A percentile compares a stretch with the other conserved stretches of the same genome.
phyloP scores from a whole-genome alignment of 2,888 invertebrate genomes.

The Lasioglossum villosulum region DNA sequence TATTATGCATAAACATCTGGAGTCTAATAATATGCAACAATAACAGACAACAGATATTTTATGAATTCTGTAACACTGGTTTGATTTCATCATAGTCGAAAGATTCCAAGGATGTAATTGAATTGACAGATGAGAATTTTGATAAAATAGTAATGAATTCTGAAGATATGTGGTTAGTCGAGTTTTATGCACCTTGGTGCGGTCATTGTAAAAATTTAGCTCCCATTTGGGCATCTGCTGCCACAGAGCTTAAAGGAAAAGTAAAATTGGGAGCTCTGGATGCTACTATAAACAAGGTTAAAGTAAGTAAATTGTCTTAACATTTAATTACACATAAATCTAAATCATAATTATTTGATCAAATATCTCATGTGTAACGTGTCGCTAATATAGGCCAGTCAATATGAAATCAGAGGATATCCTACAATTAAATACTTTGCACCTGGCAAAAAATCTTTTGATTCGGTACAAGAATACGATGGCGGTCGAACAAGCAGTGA shows the following conservation, averaged over 20 bases:
- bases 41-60: background rate
- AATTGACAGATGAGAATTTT: slow-evolving; percentile 98
- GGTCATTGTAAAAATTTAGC: slow-evolving; percentile 98
- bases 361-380: background rate
- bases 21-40: background rate
- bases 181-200: slow-evolving; percentile 99
- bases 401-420: slow-evolving; percentile 96
- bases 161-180: slow-evolving; percentile 98
- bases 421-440: slow-evolving; percentile 98
- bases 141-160: slow-evolving; percentile 95
- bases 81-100: slow-evolving; percentile 67
- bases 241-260: slow-evolving; percentile 97
- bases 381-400: slow-evolving; percentile 86
- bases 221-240: slow-evolving; percentile 98
- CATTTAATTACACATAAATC: background rate
- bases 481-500: slow-evolving; percentile 96
- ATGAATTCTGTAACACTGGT: background rate
- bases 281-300: slow-evolving; percentile 95
- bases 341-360: background rate
- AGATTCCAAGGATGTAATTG: slow-evolving; percentile 90
- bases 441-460: slow-evolving; percentile 89
- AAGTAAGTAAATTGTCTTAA: slow-evolving; percentile 79
- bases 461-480: slow-evolving; percentile 93
- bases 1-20: too few species aligned
- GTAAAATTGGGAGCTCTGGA: slow-evolving; percentile 98